Conservation (phyloP, 2,797 vertebrate species). For the Propithecus deckenii region DNA sequence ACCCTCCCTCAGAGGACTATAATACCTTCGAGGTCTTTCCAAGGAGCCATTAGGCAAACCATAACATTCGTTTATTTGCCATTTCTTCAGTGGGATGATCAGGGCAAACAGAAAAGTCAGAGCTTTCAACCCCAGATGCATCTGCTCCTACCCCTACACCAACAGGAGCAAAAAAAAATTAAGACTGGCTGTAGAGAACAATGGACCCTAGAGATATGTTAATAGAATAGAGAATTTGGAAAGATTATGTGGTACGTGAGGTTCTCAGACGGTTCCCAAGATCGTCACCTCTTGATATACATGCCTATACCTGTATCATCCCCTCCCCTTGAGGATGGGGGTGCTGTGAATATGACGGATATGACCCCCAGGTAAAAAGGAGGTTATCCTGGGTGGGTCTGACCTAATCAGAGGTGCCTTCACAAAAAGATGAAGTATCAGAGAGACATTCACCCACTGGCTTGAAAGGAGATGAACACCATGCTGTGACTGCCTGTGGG, state of each 20-base stretch:
- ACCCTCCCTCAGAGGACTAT: not conserved
- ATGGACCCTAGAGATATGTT: not conserved
- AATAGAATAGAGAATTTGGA: not conserved
- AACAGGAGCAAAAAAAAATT: not conserved
- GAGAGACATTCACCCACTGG: not conserved
- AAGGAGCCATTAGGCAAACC: not conserved
- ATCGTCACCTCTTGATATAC: not conserved
- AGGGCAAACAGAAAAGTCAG: not conserved
- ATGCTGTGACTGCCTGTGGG: fast-evolving
- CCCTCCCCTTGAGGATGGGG: not conserved
- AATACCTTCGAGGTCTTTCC: not conserved
- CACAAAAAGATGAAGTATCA: not conserved
- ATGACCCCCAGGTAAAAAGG: not conserved
- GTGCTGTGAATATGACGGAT: not conserved
- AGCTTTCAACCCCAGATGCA: not conserved
- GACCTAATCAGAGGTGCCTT: not conserved
- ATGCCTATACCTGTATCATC: not conserved
- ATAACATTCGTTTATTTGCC: not conserved
- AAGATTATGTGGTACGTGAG: not conserved
- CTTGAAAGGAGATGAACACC: not conserved
- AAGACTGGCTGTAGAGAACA: not conserved
- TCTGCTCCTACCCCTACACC: not conserved
- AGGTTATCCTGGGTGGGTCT: not conserved
- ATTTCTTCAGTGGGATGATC: not conserved
- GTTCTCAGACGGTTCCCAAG: not conserved